These are phyloP conservation scores for Noctua comes DNA, from an alignment of 2,888 invertebrate species.

Conservation along the genomic window DNA sequence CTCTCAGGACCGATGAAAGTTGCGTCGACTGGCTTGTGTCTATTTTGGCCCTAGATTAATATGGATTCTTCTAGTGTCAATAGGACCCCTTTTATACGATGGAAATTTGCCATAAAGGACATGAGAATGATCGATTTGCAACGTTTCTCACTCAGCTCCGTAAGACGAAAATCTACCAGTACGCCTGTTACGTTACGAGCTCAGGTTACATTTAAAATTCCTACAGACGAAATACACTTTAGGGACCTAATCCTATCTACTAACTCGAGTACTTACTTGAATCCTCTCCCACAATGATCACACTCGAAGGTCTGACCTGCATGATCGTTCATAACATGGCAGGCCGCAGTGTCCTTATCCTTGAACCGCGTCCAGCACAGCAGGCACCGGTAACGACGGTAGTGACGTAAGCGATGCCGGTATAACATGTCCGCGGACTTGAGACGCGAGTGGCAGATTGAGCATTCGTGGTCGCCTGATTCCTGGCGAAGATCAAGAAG, in stretches of 20 bases:
- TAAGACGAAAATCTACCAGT: neutral
- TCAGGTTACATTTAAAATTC: neutral
- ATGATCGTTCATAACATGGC: slow-evolving; percentile 76
- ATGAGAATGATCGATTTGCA: neutral
- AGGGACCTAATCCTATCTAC: neutral
- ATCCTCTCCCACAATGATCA: slow-evolving; percentile 68
- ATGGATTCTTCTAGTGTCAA: neutral
- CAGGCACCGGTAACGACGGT: slow-evolving; percentile 76
- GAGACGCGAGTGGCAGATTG: slow-evolving; percentile 69
- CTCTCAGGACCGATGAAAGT: neutral
- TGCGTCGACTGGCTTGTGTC: neutral
- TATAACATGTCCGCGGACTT: slow-evolving; percentile 70
- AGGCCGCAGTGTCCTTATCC: slow-evolving; percentile 75
- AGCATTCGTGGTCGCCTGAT: slow-evolving; percentile 71
- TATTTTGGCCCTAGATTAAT: neutral
- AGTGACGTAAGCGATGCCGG: slow-evolving; percentile 75
- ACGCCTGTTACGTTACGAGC: neutral
- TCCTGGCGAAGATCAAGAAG: slow-evolving; percentile 45
- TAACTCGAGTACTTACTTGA: slow-evolving; percentile 68
- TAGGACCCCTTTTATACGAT: neutral
- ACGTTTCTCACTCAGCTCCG: neutral
- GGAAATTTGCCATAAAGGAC: neutral
- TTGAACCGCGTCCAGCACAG: slow-evolving; percentile 69
- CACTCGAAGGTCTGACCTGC: slow-evolving; percentile 70
- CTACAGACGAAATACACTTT: neutral